Evolutionary conservation across 2,113 vertebrate species (phyloP).

Genomic region (Poicephalus meyeri): DNA sequence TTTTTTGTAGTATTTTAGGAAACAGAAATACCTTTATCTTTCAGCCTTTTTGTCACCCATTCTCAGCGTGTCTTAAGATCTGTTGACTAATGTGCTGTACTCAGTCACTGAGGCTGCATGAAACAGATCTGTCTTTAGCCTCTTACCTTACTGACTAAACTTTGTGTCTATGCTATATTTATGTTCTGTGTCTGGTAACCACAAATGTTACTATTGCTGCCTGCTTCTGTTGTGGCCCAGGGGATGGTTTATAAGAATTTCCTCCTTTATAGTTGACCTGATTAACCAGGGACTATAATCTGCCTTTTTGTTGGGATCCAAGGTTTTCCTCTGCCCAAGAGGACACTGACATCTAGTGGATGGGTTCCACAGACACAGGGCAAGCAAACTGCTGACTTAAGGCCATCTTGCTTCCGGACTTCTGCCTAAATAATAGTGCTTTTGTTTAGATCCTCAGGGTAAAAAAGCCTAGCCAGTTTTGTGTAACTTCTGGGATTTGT

Average conservation of each 20-base stretch:
- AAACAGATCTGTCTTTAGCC: background rate
- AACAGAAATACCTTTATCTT: background rate
- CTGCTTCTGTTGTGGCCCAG: background rate
- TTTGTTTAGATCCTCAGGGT: background rate
- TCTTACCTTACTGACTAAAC: background rate
- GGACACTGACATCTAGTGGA: constrained; percentile 67
- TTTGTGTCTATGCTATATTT: background rate
- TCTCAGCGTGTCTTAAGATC: background rate
- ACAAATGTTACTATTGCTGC: background rate
- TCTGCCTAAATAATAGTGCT: background rate
- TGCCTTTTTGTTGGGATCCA: rapidly evolving
- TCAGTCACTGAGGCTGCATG: background rate
- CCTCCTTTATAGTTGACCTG: background rate
- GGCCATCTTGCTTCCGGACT: background rate
- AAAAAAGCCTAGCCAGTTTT: background rate
- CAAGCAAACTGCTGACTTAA: background rate
- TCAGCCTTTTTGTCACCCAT: background rate
- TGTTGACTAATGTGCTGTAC: background rate
- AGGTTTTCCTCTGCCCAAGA: background rate
- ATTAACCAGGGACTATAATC: background rate
- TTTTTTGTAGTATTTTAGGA: background rate
- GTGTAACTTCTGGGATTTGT: background rate
- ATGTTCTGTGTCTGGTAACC: background rate
- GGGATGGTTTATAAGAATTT: background rate
- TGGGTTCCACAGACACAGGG: background rate